Base-by-base conservation (phyloP, 1,140 invertebrate species). In the Drosophila murphyi region DNA sequence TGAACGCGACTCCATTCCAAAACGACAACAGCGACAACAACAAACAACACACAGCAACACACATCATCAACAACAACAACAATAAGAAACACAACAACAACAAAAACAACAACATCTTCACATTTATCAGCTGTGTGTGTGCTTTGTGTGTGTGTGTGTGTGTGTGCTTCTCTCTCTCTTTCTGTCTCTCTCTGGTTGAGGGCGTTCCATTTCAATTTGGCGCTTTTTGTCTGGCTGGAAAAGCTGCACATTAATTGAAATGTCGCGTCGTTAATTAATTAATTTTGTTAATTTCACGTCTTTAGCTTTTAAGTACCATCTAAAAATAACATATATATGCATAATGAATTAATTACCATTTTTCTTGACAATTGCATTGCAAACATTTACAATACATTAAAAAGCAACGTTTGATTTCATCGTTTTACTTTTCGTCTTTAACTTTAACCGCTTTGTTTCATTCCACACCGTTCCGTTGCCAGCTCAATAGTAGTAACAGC, bases 191-290 rank as follows among this genome's bases (percentile, higher is more conserved):
- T 47, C 35, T 31, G 28, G 28, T 68, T 56, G 28, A 41, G 61
- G n/a, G 54, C 60, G 68, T 72, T 77, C 48, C 63, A 80, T 60
- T 83, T 87, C 73, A 80, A 87, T 87, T 88, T 82, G 80, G 65
- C 83, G 75, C 63, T 87, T 87, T 87, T 87, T 87, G 69, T 70
- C 76, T 70, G 69, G 51, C 70, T 83, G 83, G 55, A 77, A 89
- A 87, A 83, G 83, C 83, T 75, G 83, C 83, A 74, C 20, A 52
- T 68, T 87, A 87, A 87, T 87, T 88, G 83, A 89, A 79, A 76
- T 86, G 78, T 3, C 52, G 69, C 78, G 51, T 45, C 63, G 54
- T 29, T 35, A 51, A 45, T 60, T 2, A 41, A 73, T 45, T 65
- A n/a, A 68, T 20, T 45, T 43, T 45, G 73, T 45, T 59, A 78